Evolutionary conservation across 2,113 vertebrate species (phyloP).

Genomic region (Chunga burmeisteri): DNA sequence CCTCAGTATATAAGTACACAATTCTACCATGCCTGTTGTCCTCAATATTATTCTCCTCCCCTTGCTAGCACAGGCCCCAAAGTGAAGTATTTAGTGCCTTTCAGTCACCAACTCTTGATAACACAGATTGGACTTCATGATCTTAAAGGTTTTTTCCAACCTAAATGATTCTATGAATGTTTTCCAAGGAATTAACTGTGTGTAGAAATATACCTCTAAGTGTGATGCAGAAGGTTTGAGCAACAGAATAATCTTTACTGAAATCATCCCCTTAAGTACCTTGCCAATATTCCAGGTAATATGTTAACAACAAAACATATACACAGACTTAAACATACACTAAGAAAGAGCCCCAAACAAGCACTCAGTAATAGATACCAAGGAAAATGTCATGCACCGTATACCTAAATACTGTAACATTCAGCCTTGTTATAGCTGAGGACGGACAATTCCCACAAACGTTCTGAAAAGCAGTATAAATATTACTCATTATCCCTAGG

Average conservation of each 20-base stretch:
- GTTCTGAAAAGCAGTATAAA: background rate
- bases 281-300: background rate
- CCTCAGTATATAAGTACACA: background rate
- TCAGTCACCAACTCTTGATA: background rate
- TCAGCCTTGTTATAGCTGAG: background rate
- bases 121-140: fast-evolving
- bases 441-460: background rate
- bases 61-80: background rate
- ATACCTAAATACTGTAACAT: background rate
- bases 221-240: background rate
- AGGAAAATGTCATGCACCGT: background rate
- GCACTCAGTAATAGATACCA: background rate
- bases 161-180: background rate
- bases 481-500: background rate
- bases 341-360: background rate
- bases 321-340: background rate
- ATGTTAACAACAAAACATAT: background rate
- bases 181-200: background rate
- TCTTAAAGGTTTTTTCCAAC: background rate
- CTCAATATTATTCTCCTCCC: background rate
- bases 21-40: background rate
- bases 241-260: background rate
- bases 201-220: background rate
- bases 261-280: background rate
- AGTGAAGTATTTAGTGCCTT: background rate